phyloP scores from a whole-genome alignment of 35 echinoderm and acorn worm species.

The Anneissia japonica region DNA sequence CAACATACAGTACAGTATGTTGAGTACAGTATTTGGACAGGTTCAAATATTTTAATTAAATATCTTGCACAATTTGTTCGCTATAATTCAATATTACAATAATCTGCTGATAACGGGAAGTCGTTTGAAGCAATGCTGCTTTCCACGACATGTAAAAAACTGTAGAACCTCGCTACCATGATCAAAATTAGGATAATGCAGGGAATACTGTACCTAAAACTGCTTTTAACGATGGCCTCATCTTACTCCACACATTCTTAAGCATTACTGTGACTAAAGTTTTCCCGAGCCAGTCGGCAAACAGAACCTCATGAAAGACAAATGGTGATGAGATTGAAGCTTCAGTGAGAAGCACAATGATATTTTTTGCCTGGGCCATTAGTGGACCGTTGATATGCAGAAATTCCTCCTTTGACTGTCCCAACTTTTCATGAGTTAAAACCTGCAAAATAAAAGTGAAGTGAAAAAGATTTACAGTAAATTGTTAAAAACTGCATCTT shows the following conservation, averaged over 20 bases:
- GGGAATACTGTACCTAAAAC: slow-evolving; percentile 89
- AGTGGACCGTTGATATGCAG: slow-evolving; percentile 82
- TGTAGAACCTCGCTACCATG: too few relatives aligned
- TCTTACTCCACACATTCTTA: slow-evolving; percentile 85
- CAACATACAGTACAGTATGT: too few relatives aligned
- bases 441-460: slow-evolving; percentile 35
- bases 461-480: not conserved
- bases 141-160: too few relatives aligned
- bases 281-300: slow-evolving; percentile 97
- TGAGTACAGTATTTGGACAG: too few relatives aligned
- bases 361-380: slow-evolving; percentile 67
- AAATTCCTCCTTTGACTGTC: slow-evolving; percentile 89
- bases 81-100: too few relatives aligned
- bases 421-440: slow-evolving; percentile 75
- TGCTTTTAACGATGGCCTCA: slow-evolving; percentile 78
- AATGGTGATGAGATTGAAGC: slow-evolving; percentile 68
- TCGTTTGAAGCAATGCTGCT: too few relatives aligned
- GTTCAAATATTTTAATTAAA: too few relatives aligned
- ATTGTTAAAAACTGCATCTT: too few relatives aligned
- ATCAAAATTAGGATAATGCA: too few relatives aligned
- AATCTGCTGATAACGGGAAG: too few relatives aligned
- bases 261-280: slow-evolving; percentile 83
- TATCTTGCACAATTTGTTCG: too few relatives aligned
- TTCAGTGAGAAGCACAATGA: slow-evolving; percentile 78
- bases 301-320: slow-evolving; percentile 94